Conservation (phyloP, 2,113 vertebrate genomes). For the Anarhynchus alexandrinus region DNA sequence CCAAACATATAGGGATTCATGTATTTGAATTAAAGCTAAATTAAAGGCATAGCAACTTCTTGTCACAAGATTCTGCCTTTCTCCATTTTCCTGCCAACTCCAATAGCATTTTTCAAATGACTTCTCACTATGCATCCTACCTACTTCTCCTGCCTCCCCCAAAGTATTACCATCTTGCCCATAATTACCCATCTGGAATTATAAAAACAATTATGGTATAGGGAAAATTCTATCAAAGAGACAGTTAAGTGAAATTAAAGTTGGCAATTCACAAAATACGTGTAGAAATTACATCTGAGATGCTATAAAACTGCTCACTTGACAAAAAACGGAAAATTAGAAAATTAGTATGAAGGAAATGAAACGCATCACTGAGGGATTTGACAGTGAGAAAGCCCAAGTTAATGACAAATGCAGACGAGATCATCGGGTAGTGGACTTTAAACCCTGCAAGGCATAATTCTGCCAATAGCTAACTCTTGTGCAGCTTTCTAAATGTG, state of each 20-base stretch:
- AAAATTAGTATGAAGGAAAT: slow-evolving; percentile 24
- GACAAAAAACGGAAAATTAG: neutral
- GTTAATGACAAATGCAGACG: slow-evolving; percentile 11
- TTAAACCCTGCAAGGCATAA: neutral
- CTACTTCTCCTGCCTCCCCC: neutral
- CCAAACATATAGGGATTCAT: neutral
- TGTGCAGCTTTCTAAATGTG: neutral
- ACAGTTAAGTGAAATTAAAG: slow-evolving; percentile 29
- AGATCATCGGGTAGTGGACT: neutral
- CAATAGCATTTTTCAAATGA: neutral
- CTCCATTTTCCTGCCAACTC: neutral
- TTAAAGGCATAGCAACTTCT: neutral
- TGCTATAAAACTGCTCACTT: neutral
- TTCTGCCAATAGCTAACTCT: neutral
- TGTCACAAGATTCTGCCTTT: neutral
- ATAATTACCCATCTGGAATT: slow-evolving; percentile 14
- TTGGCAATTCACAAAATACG: neutral
- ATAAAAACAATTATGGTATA: neutral
- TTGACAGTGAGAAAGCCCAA: neutral
- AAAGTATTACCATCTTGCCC: neutral
- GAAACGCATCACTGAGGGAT: neutral
- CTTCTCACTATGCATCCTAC: neutral
- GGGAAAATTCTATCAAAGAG: neutral
- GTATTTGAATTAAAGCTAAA: slow-evolving; percentile 1
- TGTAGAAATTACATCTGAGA: neutral